Percentiles rank a stretch among this genome's conserved stretches.
Evolutionary conservation across 1,140 invertebrate species (phyloP).

Genomic region (Bombus confusus): DNA sequence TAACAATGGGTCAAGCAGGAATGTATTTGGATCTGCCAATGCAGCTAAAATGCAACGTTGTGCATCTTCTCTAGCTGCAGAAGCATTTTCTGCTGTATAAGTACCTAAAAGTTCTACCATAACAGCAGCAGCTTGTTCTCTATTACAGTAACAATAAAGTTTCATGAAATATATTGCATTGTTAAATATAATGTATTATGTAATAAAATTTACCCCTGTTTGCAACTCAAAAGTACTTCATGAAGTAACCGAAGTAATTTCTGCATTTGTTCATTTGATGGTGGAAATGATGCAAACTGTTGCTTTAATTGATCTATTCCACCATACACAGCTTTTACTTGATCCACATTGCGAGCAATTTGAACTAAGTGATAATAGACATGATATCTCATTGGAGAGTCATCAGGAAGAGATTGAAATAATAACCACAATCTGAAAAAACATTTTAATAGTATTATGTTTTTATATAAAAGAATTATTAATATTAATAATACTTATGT

Average conservation of each 20-base stretch:
- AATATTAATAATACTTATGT: conserved; percentile 1
- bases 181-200: neutral
- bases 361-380: conserved; percentile 96
- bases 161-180: too few relatives aligned
- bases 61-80: conserved; percentile 97
- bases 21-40: conserved; percentile 96
- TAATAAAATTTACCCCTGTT: conserved; percentile 84
- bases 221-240: conserved; percentile 90
- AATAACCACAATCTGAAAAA: conserved; percentile 90
- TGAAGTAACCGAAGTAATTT: conserved; percentile 94
- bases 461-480: conserved; percentile 6
- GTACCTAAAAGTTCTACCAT: conserved; percentile 98
- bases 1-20: conserved; percentile 96
- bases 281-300: conserved; percentile 91
- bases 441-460: conserved; percentile 15
- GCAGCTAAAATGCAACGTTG: conserved; percentile 98
- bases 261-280: conserved; percentile 95
- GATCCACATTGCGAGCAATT: conserved; percentile 93
- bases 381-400: conserved; percentile 93
- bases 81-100: conserved; percentile 98
- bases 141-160: conserved; percentile 73
- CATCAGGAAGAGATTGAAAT: conserved; percentile 94
- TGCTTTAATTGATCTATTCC: conserved; percentile 91
- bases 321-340: conserved; percentile 91
- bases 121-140: conserved; percentile 95